phyloP scores from a whole-genome alignment of 92 coral and sea anemone genomes.

The Galaxea fascicularis region DNA sequence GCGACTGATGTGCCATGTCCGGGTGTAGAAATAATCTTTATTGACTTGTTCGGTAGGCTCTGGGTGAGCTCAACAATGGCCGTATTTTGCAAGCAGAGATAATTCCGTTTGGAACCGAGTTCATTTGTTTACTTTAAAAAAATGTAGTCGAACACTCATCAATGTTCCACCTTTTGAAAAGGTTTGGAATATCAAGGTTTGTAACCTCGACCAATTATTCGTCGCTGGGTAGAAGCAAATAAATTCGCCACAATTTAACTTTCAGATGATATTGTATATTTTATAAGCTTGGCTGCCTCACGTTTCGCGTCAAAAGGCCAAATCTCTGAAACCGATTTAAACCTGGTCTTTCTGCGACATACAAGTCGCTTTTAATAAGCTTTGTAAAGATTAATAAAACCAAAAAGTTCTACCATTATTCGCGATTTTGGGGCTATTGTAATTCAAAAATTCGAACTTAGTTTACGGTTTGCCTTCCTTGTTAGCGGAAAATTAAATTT shows the following conservation, averaged over 20 bases:
- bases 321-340: background rate
- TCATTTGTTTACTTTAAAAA: background rate
- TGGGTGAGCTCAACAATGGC: constrained; percentile 27
- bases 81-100: constrained; percentile 1
- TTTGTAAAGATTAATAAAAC: background rate
- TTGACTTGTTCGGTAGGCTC: constrained; percentile 32
- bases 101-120: background rate
- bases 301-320: constrained; percentile 30
- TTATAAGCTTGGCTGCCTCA: constrained; percentile 12
- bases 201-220: constrained; percentile 12
- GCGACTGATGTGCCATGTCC: constrained; percentile 34
- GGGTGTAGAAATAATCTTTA: constrained; percentile 54
- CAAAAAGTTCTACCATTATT: background rate
- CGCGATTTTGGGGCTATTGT: constrained; percentile 14
- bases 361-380: background rate
- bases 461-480: constrained; percentile 9
- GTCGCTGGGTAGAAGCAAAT: constrained; percentile 17
- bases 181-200: background rate
- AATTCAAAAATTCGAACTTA: background rate
- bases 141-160: background rate
- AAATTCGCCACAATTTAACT: constrained; percentile 44
- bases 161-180: too few species aligned
- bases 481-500: constrained; percentile 38
- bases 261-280: constrained; percentile 10
- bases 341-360: background rate